Evolutionary conservation across 2,888 invertebrate species (phyloP).

Genomic region (Xestia xanthographa): DNA sequence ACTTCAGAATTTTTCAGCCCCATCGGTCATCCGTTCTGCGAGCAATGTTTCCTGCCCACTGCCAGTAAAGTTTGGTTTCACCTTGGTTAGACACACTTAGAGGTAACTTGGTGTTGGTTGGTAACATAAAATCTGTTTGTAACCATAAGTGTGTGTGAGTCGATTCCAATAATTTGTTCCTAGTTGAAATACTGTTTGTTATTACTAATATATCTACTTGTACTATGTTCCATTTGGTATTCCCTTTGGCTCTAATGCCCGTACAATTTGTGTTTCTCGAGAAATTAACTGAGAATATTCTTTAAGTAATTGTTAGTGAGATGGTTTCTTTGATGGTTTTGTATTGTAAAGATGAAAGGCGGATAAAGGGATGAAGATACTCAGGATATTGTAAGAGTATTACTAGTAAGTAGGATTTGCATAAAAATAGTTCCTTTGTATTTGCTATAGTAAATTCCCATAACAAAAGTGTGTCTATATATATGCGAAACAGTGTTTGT

Average conservation of each 20-base stretch:
- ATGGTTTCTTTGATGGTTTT: conserved; percentile 28
- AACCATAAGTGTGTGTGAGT: too few relatives aligned
- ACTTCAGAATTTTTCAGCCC: too few relatives aligned
- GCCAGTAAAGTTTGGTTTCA: too few relatives aligned
- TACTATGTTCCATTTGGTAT: conserved; percentile 52
- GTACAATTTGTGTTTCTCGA: conserved; percentile 32
- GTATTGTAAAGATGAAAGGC: not conserved
- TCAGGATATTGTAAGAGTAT: not conserved
- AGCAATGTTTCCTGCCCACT: too few relatives aligned
- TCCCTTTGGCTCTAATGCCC: conserved; percentile 50
- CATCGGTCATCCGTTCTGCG: too few relatives aligned
- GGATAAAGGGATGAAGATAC: not conserved
- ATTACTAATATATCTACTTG: not conserved
- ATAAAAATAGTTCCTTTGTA: too few relatives aligned
- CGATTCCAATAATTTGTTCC: not conserved
- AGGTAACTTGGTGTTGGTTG: too few relatives aligned
- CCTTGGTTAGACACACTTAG: too few relatives aligned
- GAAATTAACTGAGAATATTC: conserved; percentile 55
- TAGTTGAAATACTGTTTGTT: not conserved
- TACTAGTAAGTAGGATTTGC: not conserved
- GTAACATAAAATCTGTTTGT: too few relatives aligned
- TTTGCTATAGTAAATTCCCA: too few relatives aligned
- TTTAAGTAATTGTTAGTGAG: conserved; percentile 24
- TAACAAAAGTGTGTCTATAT: too few relatives aligned
- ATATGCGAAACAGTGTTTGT: too few relatives aligned